Base-by-base conservation (phyloP, 2,797 vertebrate genomes). In the Muscicapa comitata region DNA sequence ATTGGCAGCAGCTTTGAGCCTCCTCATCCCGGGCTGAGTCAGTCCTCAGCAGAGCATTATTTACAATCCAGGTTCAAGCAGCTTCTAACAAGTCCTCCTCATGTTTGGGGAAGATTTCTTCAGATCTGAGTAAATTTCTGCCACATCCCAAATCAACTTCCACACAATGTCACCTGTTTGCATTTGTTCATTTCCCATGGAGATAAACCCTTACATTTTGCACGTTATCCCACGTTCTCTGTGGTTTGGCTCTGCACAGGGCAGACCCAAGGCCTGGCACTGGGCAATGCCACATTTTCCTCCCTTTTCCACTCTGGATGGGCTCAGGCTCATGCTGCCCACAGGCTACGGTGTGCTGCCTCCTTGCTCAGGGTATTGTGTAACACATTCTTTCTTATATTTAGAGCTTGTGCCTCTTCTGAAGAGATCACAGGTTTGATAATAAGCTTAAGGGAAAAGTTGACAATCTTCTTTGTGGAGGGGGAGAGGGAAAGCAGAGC, bases 371-470 rank as follows among this genome's bases (percentile, higher is more conserved):
- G 55, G 51, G 43, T 7, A 12, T 95, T 96, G 62, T 19, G 43
- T 88, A 93, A 93, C 85, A 83, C 59, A 74, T 51, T 24, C 79
- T 48, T 87, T 15, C 87, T 84, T 94, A 35, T 84, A 91, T 96
- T 95, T 95, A 94, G 94, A 91, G 54, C 82, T 90, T 0, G 8
- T 90, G 86, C 45, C 31, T 77, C 82, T 95, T 78, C 83, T 76
- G 93, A 78, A 94, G 90, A 90, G 83, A 78, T 81, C 79, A 88
- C 79, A 80, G 88, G 58, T 90, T 86, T 73, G 85, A 90, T 92
- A 96, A 94, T 92, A 45, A 94, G 93, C 92, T 90, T 73, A 91
- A 7, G 61, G 86, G 73, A 81, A 67, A 90, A 84, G 77, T 88
- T 75, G 48, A 11, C 72, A 66, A 35, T 81, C 79, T 55, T 51